A percentile compares a stretch with the other conserved stretches of the same genome.
phyloP scores from a whole-genome alignment of 1,140 invertebrate species.

The Tribolium madens region DNA sequence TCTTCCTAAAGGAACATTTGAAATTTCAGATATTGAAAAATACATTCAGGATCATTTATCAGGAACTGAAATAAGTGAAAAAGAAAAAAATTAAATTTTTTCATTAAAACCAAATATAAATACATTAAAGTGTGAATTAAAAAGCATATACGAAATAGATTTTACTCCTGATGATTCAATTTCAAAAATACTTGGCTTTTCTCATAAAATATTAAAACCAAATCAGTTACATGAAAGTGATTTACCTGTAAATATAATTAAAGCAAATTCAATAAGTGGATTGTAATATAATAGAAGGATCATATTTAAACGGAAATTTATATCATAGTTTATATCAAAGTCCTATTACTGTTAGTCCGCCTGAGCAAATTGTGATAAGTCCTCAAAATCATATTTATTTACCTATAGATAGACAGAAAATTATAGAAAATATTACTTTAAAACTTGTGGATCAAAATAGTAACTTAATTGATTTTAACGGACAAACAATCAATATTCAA shows the following conservation, averaged over 20 bases:
- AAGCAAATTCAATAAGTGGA: background rate
- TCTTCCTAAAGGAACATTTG: background rate
- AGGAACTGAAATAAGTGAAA: no score
- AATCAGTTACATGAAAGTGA: background rate
- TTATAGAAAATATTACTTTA: no score
- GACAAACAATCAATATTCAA: background rate
- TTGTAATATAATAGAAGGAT: no score
- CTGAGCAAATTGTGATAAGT: background rate
- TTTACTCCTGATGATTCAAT: background rate
- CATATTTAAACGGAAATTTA: no score
- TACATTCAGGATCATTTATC: no score
- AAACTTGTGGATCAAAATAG: background rate
- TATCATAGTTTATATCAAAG: background rate
- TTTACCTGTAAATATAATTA: background rate
- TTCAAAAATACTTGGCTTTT: background rate
- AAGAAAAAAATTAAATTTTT: no score
- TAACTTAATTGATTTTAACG: background rate
- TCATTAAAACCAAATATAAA: background rate
- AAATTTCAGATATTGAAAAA: background rate
- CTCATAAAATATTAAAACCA: background rate
- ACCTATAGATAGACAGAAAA: no score
- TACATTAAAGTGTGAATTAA: background rate
- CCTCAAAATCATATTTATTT: conserved; percentile 1
- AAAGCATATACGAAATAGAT: background rate
- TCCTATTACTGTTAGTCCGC: background rate